Evolutionary conservation across 2,797 vertebrate genomes (phyloP), one percentile per base, ranked within the genome.

Genomic region (Hylomyscus alleni): DNA sequence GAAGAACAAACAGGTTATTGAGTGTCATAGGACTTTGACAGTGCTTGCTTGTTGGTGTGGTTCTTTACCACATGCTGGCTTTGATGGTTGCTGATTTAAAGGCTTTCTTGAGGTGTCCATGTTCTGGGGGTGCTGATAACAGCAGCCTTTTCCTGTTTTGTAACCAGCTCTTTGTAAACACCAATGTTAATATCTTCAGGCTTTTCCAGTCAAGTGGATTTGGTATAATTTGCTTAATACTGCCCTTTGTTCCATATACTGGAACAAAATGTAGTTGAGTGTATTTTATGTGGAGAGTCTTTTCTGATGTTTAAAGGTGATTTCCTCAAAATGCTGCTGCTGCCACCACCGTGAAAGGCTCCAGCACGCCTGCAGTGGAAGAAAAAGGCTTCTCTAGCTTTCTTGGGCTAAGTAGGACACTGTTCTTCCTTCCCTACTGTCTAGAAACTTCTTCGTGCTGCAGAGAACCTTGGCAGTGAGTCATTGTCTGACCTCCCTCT

Each of bases 111-210:
- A 87, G 78, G 84, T 69, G 65, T 95, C 37, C 85, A 26, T 83
- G 26, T 93, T 93, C 81, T 65, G 22, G 73, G 12, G 73, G 13
- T 47, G 10, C 82, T 87, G 78, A 72, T 52, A 62, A 82, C 73
- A 9, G 83, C 78, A 95, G 94, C 88, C 96, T 96, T 96, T 98
- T 97, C 97, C 96, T 97, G 94, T 96, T 95, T 95, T 96, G 90
- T 97, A 96, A 96, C 93, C 88, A 56, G 40, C 69, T 93, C 73
- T 94, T 96, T 77, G 65, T 93, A 94, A 97, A 96, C 78, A 96
- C 81, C 34, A n/a, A 0, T 4, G 75, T 31, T 89, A 78, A 80
- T 65, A 80, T 96, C 73, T 96, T 44, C 67, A 88, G 96, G 87
- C 93, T 94, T 93, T 96, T 93, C 96, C 93, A 94, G 7, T 83